Conservation (phyloP, 2,797 vertebrate species). For the Dendrocincla fuliginosa region DNA sequence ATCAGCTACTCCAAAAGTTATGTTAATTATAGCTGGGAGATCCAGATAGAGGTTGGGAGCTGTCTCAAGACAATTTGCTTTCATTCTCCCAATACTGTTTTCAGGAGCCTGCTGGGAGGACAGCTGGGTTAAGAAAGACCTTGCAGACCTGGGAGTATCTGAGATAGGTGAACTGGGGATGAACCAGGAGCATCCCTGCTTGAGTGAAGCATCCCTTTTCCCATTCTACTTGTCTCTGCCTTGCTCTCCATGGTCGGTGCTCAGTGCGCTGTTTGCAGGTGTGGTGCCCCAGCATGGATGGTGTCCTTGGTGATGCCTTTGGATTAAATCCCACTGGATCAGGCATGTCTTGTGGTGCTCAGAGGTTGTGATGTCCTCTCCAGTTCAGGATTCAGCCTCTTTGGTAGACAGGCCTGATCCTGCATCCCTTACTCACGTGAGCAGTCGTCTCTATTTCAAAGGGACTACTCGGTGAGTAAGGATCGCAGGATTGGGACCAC, state of each 20-base stretch:
- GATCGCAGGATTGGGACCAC: constrained; percentile 63
- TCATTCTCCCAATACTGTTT: not conserved
- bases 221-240: not conserved
- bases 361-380: not conserved
- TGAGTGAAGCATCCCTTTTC: not conserved
- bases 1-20: constrained; percentile 17
- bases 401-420: constrained; percentile 56
- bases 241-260: not conserved
- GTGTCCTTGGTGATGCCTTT: not conserved
- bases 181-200: not conserved
- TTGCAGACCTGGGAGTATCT: not conserved
- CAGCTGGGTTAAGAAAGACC: not conserved
- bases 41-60: not conserved
- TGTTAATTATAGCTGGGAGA: constrained; percentile 13
- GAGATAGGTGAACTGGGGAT: not conserved
- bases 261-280: not conserved
- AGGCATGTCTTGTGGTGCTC: accelerated
- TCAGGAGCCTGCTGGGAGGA: not conserved
- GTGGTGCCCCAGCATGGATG: not conserved
- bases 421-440: constrained; percentile 63
- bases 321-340: not conserved
- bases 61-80: not conserved
- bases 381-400: not conserved
- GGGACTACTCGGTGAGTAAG: constrained; percentile 66
- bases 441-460: constrained; percentile 52